These are phyloP conservation scores for Leptarthrus brevirostris DNA, from an alignment of 2,888 invertebrate genomes.

Conservation along the genomic window DNA sequence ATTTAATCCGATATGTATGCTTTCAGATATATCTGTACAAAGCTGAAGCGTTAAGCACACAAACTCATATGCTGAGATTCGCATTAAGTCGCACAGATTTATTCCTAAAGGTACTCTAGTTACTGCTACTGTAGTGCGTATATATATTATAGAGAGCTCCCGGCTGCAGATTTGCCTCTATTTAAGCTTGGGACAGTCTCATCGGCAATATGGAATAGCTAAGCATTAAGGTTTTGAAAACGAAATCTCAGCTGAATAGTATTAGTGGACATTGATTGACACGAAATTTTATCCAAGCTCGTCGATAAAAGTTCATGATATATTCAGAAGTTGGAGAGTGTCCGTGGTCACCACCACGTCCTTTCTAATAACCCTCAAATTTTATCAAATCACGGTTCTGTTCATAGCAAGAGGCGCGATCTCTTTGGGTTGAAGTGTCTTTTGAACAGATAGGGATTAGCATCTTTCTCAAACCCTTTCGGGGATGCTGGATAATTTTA, in stretches of 20 bases:
- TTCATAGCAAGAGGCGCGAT: neutral
- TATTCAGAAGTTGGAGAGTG: no score
- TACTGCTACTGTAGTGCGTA: constrained; percentile 26
- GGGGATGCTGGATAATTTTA: constrained; percentile 38
- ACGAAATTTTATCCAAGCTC: constrained; percentile 27
- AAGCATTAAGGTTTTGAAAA: constrained; percentile 45
- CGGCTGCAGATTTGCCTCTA: constrained; percentile 33
- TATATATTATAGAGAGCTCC: constrained; percentile 14
- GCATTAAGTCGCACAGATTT: constrained; percentile 52
- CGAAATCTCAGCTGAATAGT: constrained; percentile 43
- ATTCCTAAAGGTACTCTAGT: constrained; percentile 43
- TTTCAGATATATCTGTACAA: constrained; percentile 46
- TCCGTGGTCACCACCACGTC: neutral
- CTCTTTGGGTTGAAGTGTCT: neutral
- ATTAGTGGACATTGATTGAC: constrained; percentile 42
- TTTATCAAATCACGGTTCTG: neutral
- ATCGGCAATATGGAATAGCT: constrained; percentile 40
- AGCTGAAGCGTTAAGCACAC: constrained; percentile 44
- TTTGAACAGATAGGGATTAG: neutral
- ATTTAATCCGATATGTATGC: constrained; percentile 52
- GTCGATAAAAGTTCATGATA: neutral
- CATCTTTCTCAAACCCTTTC: neutral
- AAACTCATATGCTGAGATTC: constrained; percentile 52
- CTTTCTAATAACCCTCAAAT: neutral
- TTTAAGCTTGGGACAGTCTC: constrained; percentile 30